phyloP scores from a whole-genome alignment of 2,113 vertebrate species.

The Scopus umbretta region DNA sequence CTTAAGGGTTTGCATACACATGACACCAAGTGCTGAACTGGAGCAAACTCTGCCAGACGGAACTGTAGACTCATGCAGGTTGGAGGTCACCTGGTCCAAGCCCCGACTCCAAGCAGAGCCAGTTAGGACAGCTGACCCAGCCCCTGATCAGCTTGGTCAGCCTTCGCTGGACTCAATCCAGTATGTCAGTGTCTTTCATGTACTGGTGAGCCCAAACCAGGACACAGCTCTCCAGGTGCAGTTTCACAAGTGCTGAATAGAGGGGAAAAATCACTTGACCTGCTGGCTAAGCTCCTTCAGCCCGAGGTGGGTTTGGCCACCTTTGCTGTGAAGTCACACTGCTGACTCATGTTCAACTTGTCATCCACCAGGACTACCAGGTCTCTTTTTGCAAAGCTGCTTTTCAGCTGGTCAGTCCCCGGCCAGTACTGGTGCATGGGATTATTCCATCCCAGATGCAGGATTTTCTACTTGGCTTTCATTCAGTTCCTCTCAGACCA shows the following conservation, averaged over 20 bases:
- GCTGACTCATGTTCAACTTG: background rate
- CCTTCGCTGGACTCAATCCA: background rate
- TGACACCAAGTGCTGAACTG: background rate
- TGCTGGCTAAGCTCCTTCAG: background rate
- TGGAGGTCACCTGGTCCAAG: background rate
- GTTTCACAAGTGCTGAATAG: background rate
- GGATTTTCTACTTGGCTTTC: background rate
- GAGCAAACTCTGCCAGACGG: background rate
- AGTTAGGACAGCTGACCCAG: background rate
- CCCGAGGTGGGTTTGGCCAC: background rate
- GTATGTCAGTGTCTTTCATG: background rate
- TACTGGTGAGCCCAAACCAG: background rate
- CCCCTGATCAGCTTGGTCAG: too few species aligned
- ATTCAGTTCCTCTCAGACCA: background rate
- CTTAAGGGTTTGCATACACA: background rate
- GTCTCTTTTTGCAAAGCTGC: background rate
- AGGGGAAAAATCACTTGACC: background rate
- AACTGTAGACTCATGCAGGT: background rate
- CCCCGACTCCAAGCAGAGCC: background rate
- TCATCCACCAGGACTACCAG: background rate
- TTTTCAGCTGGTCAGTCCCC: background rate
- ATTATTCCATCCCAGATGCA: background rate
- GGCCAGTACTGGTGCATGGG: background rate
- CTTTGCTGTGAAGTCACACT: background rate
- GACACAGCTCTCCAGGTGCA: background rate